Base-by-base conservation (phyloP, 2,888 invertebrate genomes). In the Tholera decimalis region DNA sequence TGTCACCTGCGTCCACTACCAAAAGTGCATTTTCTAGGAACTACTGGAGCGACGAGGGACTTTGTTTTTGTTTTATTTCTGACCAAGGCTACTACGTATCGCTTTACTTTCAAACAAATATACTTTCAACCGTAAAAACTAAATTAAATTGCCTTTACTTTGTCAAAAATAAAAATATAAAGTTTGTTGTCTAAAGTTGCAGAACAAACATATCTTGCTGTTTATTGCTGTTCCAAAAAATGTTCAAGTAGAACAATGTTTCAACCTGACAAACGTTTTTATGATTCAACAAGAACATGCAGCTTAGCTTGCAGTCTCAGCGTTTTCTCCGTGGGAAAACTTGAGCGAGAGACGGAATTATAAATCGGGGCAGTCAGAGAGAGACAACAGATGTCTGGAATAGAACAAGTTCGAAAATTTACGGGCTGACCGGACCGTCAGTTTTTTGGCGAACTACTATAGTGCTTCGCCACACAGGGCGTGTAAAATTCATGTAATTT, bases 331-430 rank as follows among this genome's bases (percentile, higher is more conserved):
- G 56, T 56, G 44, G 69, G 78, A 73, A 83, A 81, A 77, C 76
- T 77, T 74, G 35, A 70, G 60, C 59, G 43, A 56, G 82, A 84
- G 73, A 76, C 62, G 70, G 83, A 78, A 77, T 82, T 72, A 78
- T 77, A 83, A 83, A 81, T 83, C 67, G 77, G 63, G 24, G 61
- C 60, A 49, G 72, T 74, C 50, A 75, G 82, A 85, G 69, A 55
- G 86, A 84, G 90, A 89, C 79, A 82, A 71, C 84, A 83, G 78
- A 83, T 86, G 84, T 88, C 84, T 80, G 80, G 82, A 79, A 87
- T 85, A 85, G 86, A 83, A 83, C 78, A 89, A 90, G 83, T 90
- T 89, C 69, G 68, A 63, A 83, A 85, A 89, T 88, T 89, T 88
- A 87, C 84, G 83, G 72, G 70, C 71, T 54, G 75, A 80, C 82